Evolutionary conservation across 1,140 invertebrate genomes (phyloP), one percentile per base, ranked within the genome.

Genomic region (Neoseiulus cucumeris): DNA sequence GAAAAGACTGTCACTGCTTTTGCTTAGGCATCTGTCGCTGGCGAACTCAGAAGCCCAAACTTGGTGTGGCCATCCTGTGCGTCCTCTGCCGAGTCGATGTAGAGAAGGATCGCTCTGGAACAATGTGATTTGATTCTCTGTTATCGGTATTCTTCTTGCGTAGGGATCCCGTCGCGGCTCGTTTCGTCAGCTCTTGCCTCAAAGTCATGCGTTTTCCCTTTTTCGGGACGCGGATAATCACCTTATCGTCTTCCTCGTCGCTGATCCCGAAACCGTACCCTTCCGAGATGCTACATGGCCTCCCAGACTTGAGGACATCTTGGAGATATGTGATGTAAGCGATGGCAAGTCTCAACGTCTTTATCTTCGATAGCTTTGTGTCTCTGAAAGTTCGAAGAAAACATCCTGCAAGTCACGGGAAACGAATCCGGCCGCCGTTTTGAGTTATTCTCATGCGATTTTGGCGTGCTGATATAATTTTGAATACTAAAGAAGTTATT

Each of bases 341-440:
- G 51, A 59, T 59, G 17, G 51, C 51, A 14, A 59, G 51, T 25
- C 51, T 25, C 25, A 59, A 20, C 14, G 51, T 59, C 33, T 59
- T 59, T 12, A 59, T 59, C 22, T 59, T 59, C 22, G 51, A 59
- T 14, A 59, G 51, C 51, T 59, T 59, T 9, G 51, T 59, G 51
- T 59, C 51, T 33, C 51, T 59, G 51, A 2, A 59, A 25, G 9
- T 20, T 18, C 25, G n/a, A n/a, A n/a, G n/a, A n/a, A n/a, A n/a
- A n/a, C n/a, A n/a, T n/a, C n/a, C n/a, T n/a, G n/a, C n/a, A n/a
- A n/a, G n/a, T n/a, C n/a, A n/a, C n/a, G n/a, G n/a, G n/a, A n/a
- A n/a, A n/a, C n/a, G n/a, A n/a, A n/a, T n/a, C n/a, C n/a, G n/a
- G n/a, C n/a, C n/a, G n/a, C n/a, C n/a, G n/a, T n/a, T n/a, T n/a